Conservation (phyloP, 2,113 vertebrate species). For the Corythoichthys haematopterus region DNA sequence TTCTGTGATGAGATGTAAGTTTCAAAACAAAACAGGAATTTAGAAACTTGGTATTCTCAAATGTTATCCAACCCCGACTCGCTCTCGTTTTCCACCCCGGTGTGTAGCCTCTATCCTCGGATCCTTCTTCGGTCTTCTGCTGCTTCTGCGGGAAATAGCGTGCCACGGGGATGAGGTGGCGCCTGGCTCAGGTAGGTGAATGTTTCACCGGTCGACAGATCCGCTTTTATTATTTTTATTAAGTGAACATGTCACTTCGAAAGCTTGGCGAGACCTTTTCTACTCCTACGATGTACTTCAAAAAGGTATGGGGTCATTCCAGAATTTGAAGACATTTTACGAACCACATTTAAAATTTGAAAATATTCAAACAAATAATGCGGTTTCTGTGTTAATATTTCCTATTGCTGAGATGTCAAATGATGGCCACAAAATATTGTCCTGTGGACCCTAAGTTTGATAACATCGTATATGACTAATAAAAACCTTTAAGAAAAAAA, state of each 20-base stretch:
- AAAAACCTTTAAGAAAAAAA: too few species aligned
- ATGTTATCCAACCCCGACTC: background rate
- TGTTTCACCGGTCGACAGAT: background rate
- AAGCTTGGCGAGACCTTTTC: background rate
- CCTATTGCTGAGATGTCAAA: too few species aligned
- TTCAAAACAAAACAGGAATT: background rate
- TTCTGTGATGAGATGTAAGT: conserved; percentile 62
- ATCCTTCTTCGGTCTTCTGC: conserved; percentile 37
- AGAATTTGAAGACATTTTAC: too few species aligned
- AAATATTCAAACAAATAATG: background rate
- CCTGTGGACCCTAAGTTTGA: too few species aligned
- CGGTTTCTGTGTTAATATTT: too few species aligned
- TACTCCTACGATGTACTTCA: background rate
- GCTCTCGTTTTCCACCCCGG: background rate
- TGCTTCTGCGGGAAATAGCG: conserved; percentile 41
- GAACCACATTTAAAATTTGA: background rate
- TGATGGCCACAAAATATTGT: too few species aligned
- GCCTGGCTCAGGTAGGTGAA: conserved; percentile 49
- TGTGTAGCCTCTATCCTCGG: conserved; percentile 46
- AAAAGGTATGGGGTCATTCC: too few species aligned
- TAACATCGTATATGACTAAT: too few species aligned
- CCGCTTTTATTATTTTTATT: background rate
- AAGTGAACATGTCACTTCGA: too few species aligned
- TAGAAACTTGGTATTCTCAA: background rate
- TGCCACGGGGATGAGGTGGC: conserved; percentile 48